phyloP scores from a whole-genome alignment of 2,113 vertebrate species.

The Strigops habroptila region DNA sequence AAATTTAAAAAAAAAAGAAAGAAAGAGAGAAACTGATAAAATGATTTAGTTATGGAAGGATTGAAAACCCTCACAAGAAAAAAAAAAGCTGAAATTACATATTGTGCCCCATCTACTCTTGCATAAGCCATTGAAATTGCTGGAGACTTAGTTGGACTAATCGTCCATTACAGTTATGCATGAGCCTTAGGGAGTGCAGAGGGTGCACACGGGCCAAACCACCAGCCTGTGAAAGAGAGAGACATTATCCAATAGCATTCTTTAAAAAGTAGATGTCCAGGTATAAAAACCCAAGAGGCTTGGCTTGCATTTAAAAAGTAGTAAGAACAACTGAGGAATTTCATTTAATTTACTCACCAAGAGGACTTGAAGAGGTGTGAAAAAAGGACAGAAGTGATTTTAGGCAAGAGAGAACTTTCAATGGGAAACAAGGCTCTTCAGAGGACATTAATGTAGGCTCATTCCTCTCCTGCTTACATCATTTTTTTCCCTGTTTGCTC shows the following conservation, averaged over 20 bases:
- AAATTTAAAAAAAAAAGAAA: constrained; percentile 58
- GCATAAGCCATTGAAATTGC: constrained; percentile 55
- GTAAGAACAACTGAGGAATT: constrained; percentile 4
- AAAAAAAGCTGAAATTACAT: constrained; percentile 74
- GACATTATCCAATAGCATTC: neutral
- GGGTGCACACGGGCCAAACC: neutral
- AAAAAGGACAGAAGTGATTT: neutral
- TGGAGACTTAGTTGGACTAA: constrained; percentile 66
- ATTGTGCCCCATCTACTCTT: constrained; percentile 62
- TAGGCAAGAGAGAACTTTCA: neutral
- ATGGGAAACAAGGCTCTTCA: neutral
- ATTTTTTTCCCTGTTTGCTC: neutral
- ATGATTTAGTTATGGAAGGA: constrained; percentile 70
- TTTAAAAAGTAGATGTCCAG: neutral
- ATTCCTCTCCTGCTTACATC: neutral
- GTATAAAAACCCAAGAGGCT: constrained; percentile 4
- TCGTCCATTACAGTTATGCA: constrained; percentile 56
- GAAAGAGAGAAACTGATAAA: constrained; percentile 69
- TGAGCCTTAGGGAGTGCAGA: constrained; percentile 11
- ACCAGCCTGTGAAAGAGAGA: constrained; percentile 3
- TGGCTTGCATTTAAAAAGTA: constrained; percentile 33
- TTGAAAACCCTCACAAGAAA: constrained; percentile 60
- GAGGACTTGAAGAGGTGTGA: neutral
- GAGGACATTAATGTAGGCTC: neutral
- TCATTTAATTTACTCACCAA: constrained; percentile 29